phyloP scores from a whole-genome alignment of 1,140 invertebrate species.

The Harlomillsia oculata region DNA sequence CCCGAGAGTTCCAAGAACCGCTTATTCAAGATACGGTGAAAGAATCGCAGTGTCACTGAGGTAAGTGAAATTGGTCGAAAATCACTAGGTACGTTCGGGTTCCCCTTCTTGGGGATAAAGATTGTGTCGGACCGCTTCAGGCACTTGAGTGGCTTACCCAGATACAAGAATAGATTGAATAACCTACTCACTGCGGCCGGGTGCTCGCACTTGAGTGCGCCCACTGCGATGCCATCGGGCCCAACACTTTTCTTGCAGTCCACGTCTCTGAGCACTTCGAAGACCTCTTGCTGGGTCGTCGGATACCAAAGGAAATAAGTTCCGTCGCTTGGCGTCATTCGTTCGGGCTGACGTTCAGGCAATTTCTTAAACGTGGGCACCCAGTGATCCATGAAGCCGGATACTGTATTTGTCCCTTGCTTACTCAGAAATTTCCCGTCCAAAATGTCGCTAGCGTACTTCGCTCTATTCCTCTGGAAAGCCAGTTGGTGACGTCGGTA shows the following conservation, averaged over 20 bases:
- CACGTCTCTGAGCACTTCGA: neutral
- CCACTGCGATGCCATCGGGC: neutral
- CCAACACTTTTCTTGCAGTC: neutral
- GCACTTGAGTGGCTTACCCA: neutral
- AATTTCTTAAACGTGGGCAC: neutral
- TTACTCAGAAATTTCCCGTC: neutral
- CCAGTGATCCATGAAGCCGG: neutral
- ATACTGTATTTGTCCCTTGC: neutral
- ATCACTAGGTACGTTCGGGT: neutral
- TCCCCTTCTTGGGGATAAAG: neutral
- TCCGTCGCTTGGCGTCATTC: neutral
- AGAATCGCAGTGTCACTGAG: neutral
- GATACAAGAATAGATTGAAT: neutral
- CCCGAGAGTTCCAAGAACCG: neutral
- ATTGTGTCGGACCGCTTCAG: neutral
- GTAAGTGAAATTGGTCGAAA: conserved; percentile 6
- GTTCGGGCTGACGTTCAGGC: neutral
- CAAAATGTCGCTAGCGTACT: neutral
- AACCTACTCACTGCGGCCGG: neutral
- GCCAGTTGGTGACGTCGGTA: neutral
- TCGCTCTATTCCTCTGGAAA: neutral
- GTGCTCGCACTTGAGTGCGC: neutral
- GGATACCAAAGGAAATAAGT: neutral
- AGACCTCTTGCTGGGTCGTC: neutral
- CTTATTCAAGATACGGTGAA: conserved; percentile 8